Conservation (phyloP, 2,113 vertebrate species). For the Hylia prasina region DNA sequence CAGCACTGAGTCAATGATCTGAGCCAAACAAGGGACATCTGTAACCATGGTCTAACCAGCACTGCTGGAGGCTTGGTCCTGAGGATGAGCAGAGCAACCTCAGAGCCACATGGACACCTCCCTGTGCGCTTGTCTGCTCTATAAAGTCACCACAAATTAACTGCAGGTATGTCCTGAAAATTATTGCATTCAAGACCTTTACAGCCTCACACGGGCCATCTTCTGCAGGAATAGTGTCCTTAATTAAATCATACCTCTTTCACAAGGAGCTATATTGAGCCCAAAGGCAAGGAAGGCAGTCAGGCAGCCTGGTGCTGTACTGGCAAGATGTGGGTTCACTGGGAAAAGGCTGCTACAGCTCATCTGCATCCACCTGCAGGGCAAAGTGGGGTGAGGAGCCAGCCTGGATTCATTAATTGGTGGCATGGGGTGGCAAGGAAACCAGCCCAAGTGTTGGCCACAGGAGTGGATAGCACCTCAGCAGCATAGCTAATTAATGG, state of each 20-base stretch:
- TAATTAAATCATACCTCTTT: neutral
- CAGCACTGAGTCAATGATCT: fast-evolving
- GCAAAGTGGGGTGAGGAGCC: neutral
- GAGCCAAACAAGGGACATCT: neutral
- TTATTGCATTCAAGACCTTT: neutral
- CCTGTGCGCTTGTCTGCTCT: fast-evolving
- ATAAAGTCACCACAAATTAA: neutral
- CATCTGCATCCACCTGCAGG: neutral
- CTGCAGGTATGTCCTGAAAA: neutral
- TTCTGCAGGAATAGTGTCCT: neutral
- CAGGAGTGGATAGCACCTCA: fast-evolving
- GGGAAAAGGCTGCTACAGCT: neutral
- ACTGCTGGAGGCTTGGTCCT: neutral
- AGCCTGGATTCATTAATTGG: neutral
- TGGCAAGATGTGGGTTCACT: neutral
- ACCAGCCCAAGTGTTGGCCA: neutral
- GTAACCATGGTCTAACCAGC: neutral
- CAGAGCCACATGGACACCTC: neutral
- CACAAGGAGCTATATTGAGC: neutral
- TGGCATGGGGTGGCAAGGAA: neutral
- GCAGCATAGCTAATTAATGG: neutral
- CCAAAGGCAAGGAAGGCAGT: neutral
- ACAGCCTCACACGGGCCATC: fast-evolving
- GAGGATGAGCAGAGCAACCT: neutral
- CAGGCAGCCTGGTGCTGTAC: neutral